Evolutionary conservation across 2,113 vertebrate genomes (phyloP).

Genomic region (Notothenia rossii): DNA sequence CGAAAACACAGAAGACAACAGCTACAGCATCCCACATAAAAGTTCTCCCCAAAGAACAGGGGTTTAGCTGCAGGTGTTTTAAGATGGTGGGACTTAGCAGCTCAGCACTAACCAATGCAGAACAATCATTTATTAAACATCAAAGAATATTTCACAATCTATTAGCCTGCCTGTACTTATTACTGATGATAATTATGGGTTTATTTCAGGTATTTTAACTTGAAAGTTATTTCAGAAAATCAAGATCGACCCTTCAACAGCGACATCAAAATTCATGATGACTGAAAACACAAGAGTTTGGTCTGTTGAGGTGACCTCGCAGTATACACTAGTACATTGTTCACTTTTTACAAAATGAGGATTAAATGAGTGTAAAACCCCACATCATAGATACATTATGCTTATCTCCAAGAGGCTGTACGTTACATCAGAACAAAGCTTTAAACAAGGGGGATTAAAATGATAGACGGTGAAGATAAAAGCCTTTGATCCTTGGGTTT

Average conservation of each 20-base stretch:
- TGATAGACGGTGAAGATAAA: background rate
- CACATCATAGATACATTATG: background rate
- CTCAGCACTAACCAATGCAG: conserved; percentile 5
- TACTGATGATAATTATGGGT: background rate
- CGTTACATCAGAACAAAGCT: background rate
- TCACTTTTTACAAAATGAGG: background rate
- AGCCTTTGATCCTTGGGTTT: background rate
- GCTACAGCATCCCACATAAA: conserved; percentile 72
- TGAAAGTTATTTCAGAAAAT: too few relatives aligned
- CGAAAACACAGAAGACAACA: conserved; percentile 76
- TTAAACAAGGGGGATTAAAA: conserved; percentile 8
- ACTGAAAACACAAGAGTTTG: background rate
- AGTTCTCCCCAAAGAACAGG: conserved; percentile 31
- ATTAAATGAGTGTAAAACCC: background rate
- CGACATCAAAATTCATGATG: too few relatives aligned
- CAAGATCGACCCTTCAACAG: background rate
- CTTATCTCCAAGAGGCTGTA: background rate
- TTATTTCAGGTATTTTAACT: too few relatives aligned
- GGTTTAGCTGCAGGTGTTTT: conserved; percentile 8
- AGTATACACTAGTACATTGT: background rate
- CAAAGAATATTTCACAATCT: conserved; percentile 8
- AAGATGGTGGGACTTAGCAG: conserved; percentile 6
- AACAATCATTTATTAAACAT: conserved; percentile 21
- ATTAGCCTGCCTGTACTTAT: background rate
- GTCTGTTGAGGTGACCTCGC: background rate